phyloP scores from a whole-genome alignment of 2,113 vertebrate genomes.

The Neomonachus schauinslandi region DNA sequence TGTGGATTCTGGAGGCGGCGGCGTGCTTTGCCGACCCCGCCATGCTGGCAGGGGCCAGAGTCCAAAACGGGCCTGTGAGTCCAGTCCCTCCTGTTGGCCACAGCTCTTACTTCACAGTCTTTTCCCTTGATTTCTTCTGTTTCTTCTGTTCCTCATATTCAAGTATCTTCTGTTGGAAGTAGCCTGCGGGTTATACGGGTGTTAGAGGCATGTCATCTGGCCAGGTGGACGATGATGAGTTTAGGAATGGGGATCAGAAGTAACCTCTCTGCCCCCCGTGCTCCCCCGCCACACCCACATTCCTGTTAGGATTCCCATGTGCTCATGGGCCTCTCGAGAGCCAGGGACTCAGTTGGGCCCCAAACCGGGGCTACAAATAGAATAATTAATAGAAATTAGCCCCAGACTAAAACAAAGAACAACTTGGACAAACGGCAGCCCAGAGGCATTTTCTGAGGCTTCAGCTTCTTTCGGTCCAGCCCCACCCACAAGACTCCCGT shows the following conservation, averaged over 20 bases:
- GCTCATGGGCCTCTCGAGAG: neutral
- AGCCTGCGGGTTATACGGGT: constrained; percentile 72
- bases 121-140: constrained; percentile 87
- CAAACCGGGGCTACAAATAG: neutral
- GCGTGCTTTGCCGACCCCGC: neutral
- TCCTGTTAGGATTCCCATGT: neutral
- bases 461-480: neutral
- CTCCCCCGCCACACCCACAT: neutral
- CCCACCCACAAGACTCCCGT: neutral
- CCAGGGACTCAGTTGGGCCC: neutral
- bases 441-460: neutral
- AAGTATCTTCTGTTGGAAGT: constrained; percentile 92
- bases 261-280: neutral
- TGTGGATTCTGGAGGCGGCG: neutral
- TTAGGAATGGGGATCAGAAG: neutral
- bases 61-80: neutral
- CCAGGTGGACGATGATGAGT: neutral
- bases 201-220: neutral
- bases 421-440: neutral
- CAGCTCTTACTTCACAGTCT: constrained; percentile 12
- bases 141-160: constrained; percentile 92
- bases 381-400: neutral
- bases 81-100: neutral
- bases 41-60: neutral
- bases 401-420: neutral